Evolutionary conservation across 2,888 invertebrate species (phyloP).

Genomic region (Drosophila robusta): DNA sequence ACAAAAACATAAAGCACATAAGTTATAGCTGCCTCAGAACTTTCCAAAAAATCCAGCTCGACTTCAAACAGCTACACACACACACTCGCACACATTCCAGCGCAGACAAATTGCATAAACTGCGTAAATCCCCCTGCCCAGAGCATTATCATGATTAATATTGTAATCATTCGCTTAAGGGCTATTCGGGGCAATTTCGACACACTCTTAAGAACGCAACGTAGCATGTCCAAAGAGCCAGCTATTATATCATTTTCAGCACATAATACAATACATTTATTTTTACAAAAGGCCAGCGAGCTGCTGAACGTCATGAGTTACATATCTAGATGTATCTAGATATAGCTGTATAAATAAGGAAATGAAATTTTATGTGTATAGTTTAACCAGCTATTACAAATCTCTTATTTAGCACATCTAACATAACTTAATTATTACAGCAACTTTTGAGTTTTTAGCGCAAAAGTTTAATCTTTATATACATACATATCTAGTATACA

Average conservation of each 20-base stretch:
- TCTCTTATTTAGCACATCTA: neutral
- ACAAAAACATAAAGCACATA: conserved; percentile 13
- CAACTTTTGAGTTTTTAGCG: neutral
- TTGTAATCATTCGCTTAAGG: conserved; percentile 35
- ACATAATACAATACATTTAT: conserved; percentile 73
- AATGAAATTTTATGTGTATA: conserved; percentile 3
- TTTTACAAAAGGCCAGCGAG: conserved; percentile 46
- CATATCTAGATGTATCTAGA: conserved; percentile 28
- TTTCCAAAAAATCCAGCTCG: conserved; percentile 15
- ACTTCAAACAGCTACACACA: conserved; percentile 21
- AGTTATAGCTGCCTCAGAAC: conserved; percentile 23
- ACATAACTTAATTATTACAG: neutral
- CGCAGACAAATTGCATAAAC: conserved; percentile 56
- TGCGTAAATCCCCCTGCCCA: conserved; percentile 34
- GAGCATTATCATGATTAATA: conserved; percentile 62
- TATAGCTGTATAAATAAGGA: conserved; percentile 10
- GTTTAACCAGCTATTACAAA: neutral
- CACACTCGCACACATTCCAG: conserved; percentile 17
- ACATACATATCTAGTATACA: too few species aligned
- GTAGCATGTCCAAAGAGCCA: conserved; percentile 23
- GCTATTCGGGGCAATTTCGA: conserved; percentile 56
- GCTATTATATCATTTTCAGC: conserved; percentile 69
- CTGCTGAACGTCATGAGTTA: conserved; percentile 44
- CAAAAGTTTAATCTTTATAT: neutral
- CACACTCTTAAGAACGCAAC: conserved; percentile 14